These are phyloP conservation scores for Aporophyla lueneburgensis DNA, from an alignment of 2,888 invertebrate genomes.

Conservation along the genomic window DNA sequence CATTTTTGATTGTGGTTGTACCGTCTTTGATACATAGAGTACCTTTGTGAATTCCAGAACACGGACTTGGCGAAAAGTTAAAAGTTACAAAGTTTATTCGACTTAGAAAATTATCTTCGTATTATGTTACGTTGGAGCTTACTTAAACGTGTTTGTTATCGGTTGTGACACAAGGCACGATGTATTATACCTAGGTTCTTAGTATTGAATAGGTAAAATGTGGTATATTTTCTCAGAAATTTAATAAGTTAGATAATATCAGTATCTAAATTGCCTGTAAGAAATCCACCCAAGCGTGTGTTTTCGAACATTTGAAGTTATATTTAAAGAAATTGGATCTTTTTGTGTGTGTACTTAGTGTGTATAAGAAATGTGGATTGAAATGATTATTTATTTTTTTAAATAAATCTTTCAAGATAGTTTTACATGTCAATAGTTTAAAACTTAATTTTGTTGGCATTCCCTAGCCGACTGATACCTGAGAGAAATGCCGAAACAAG, in stretches of 20 bases:
- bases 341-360: not conserved
- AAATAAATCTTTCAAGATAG: too few species aligned
- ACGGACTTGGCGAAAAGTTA: constrained; percentile 75
- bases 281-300: not conserved
- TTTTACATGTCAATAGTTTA: too few species aligned
- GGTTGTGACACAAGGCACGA: constrained; percentile 57
- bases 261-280: not conserved
- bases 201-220: not conserved
- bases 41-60: constrained; percentile 81
- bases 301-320: not conserved
- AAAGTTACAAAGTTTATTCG: constrained; percentile 78
- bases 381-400: too few species aligned
- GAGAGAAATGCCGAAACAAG: too few species aligned
- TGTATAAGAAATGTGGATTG: not conserved
- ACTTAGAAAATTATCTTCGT: constrained; percentile 77
- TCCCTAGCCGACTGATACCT: too few species aligned
- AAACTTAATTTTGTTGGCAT: too few species aligned
- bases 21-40: constrained; percentile 70
- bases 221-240: not conserved
- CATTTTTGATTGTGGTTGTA: constrained; percentile 28
- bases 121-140: constrained; percentile 74
- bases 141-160: constrained; percentile 72
- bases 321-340: not conserved
- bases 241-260: not conserved
- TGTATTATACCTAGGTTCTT: constrained; percentile 4